These are phyloP conservation scores for Hydractinia symbiolongicarpus DNA, from an alignment of 30 jellyfish, hydroid and myxozoan species.

Conservation along the genomic window DNA sequence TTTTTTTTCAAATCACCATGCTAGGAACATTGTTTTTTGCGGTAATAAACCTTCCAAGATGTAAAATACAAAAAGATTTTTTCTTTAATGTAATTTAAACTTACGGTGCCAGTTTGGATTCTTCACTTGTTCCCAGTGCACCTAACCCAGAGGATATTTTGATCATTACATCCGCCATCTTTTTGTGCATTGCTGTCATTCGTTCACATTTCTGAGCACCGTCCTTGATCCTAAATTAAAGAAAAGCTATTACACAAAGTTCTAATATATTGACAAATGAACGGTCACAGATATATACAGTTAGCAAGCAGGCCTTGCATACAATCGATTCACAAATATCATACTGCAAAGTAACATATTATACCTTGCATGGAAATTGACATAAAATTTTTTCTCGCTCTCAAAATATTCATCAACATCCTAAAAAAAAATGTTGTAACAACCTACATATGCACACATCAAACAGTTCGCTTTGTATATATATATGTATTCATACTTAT, in stretches of 20 bases:
- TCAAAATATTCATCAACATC: constrained; percentile 94
- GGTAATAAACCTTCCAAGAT: too few species aligned
- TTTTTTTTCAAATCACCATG: too few species aligned
- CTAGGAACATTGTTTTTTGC: too few species aligned
- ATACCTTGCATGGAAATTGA: constrained; percentile 75
- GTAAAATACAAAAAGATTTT: too few species aligned
- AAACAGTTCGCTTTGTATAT: too few species aligned
- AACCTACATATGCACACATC: too few species aligned
- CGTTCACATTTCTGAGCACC: constrained; percentile 83
- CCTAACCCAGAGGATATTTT: constrained; percentile 61
- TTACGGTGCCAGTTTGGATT: constrained; percentile 63
- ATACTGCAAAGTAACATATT: background rate
- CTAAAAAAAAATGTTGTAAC: constrained; percentile 32
- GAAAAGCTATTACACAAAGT: background rate
- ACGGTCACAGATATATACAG: too few species aligned
- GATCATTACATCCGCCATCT: constrained; percentile 78
- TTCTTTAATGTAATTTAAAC: background rate
- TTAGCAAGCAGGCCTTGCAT: background rate
- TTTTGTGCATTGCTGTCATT: constrained; percentile 72
- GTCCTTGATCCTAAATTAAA: constrained; percentile 65
- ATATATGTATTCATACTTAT: too few species aligned
- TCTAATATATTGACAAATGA: too few species aligned
- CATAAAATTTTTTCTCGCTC: constrained; percentile 67
- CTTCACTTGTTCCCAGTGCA: constrained; percentile 91
- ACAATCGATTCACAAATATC: background rate